These are phyloP conservation scores for Dendrolimus punctatus DNA, from an alignment of 1,140 invertebrate genomes.

Conservation along the genomic window DNA sequence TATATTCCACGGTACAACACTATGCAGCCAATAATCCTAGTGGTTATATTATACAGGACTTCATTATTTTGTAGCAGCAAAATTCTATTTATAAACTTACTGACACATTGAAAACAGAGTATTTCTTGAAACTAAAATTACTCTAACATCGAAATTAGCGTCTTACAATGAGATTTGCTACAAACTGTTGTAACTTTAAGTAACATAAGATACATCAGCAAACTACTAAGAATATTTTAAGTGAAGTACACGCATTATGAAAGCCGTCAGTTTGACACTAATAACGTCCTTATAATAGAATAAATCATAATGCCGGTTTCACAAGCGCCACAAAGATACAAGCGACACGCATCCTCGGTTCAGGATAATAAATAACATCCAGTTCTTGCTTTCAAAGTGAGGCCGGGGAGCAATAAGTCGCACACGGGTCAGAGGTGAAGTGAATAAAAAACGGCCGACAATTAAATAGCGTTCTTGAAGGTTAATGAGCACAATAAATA, in stretches of 20 bases:
- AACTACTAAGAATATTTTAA: conserved; percentile 7
- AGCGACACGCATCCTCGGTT: conserved; percentile 53
- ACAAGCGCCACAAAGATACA: conserved; percentile 66
- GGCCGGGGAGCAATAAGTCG: conserved; percentile 67
- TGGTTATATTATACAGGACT: conserved; percentile 27
- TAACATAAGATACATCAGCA: background rate
- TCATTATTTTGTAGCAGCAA: conserved; percentile 26
- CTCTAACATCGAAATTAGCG: too few relatives aligned
- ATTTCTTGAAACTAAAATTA: too few relatives aligned
- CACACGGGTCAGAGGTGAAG: conserved; percentile 65
- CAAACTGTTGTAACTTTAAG: background rate
- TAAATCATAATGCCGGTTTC: conserved; percentile 60
- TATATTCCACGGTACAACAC: conserved; percentile 19
- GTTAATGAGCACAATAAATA: conserved; percentile 72
- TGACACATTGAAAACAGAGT: too few relatives aligned
- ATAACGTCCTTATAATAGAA: conserved; percentile 60
- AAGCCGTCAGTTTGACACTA: conserved; percentile 39
- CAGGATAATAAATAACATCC: conserved; percentile 63
- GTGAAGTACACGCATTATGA: background rate
- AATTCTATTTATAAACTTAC: background rate
- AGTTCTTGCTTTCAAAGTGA: conserved; percentile 65
- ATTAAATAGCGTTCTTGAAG: conserved; percentile 72
- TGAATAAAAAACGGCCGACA: conserved; percentile 71
- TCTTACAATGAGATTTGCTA: too few relatives aligned
- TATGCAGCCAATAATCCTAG: conserved; percentile 21